Conservation (phyloP, 2,113 vertebrate species). For the Abramis brama region DNA sequence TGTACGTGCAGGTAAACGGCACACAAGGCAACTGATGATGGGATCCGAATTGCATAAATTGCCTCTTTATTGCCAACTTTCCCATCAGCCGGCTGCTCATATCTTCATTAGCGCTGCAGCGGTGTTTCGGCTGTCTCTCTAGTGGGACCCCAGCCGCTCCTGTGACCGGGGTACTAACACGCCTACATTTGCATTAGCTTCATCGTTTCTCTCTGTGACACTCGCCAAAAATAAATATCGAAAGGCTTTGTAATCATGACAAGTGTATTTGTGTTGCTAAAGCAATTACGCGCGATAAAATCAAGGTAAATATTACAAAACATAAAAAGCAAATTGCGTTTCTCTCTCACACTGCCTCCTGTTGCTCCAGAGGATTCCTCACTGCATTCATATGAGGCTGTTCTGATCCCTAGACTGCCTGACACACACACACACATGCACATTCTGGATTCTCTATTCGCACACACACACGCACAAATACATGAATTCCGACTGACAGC, state of each 20-base stretch:
- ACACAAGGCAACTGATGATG: not conserved
- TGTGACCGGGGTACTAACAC: conserved; percentile 43
- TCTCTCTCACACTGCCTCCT: conserved; percentile 53
- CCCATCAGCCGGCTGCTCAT: conserved; percentile 9
- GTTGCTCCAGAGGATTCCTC: conserved; percentile 63
- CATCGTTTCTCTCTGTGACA: conserved; percentile 33
- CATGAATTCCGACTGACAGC: conserved; percentile 28
- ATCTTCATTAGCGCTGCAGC: conserved; percentile 35
- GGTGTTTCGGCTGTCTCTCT: not conserved
- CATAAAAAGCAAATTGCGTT: conserved; percentile 30
- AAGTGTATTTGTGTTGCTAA: conserved; percentile 38
- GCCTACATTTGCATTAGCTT: not conserved
- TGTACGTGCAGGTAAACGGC: not conserved
- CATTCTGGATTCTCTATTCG: conserved; percentile 59
- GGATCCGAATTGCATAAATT: conserved; percentile 36
- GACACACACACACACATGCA: conserved; percentile 2
- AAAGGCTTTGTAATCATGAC: conserved; percentile 51
- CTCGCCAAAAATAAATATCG: conserved; percentile 30
- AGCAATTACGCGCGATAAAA: conserved; percentile 28
- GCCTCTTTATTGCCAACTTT: conserved; percentile 20
- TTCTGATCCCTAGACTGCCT: conserved; percentile 61
- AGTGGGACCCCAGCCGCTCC: not conserved
- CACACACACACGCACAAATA: conserved; percentile 1
- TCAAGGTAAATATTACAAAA: conserved; percentile 34
- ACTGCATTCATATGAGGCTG: conserved; percentile 63